Percentiles rank a stretch among this genome's conserved stretches.
Conservation (phyloP, 2,888 invertebrate genomes). For the Arctia plantaginis region DNA sequence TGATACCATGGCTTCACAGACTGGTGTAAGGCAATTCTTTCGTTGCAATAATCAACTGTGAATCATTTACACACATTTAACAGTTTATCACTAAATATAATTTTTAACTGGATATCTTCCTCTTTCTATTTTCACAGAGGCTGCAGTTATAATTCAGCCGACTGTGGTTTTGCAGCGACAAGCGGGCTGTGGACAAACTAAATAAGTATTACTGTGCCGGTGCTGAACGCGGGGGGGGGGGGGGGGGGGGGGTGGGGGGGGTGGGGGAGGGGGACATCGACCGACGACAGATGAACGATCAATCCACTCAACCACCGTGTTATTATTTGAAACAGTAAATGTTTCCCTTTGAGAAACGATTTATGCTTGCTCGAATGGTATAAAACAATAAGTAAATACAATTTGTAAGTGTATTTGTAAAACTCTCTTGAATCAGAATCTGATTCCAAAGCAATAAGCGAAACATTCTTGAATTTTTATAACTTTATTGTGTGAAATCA, state of each 20-base stretch:
- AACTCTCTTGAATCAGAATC: too few species aligned
- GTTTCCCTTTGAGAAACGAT: not conserved
- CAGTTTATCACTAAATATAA: not conserved
- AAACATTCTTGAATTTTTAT: not conserved
- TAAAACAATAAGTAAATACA: not conserved
- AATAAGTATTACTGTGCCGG: not conserved
- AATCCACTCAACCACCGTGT: not conserved
- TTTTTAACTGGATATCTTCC: not conserved
- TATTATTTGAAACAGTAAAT: not conserved
- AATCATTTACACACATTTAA: not conserved
- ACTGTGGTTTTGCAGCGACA: not conserved
- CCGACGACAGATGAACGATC: not conserved
- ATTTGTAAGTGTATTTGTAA: too few species aligned
- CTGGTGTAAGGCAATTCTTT: too few species aligned
- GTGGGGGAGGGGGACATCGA: too few species aligned
- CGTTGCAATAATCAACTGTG: not conserved
- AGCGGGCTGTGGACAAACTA: not conserved
- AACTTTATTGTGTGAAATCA: too few species aligned
- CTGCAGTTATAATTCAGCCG: not conserved
- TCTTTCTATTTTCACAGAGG: not conserved
- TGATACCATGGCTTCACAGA: too few species aligned
- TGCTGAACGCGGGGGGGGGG: too few species aligned
- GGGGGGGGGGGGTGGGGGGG: too few species aligned
- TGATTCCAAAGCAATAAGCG: not conserved
- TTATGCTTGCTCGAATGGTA: not conserved